Evolutionary conservation across 2,113 vertebrate genomes (phyloP).

Genomic region (Ariopsis seemanni): DNA sequence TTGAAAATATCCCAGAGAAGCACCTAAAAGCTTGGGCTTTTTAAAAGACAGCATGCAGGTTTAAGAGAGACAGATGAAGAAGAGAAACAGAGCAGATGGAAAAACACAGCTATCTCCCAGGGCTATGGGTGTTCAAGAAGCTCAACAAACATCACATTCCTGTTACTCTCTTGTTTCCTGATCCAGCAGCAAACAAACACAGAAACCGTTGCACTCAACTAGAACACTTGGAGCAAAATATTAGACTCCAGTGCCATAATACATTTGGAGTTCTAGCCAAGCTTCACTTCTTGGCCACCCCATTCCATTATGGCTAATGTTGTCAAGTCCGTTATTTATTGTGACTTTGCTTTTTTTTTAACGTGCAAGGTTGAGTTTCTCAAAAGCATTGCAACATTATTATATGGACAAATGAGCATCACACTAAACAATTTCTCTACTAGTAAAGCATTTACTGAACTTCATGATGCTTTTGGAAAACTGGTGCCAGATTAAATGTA

Average conservation of each 20-base stretch:
- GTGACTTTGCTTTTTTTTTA: neutral
- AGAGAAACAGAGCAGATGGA: slow-evolving; percentile 1
- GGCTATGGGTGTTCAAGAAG: neutral
- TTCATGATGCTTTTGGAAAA: neutral
- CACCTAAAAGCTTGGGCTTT: neutral
- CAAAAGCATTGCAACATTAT: neutral
- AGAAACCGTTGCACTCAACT: slow-evolving; percentile 3
- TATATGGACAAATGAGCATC: neutral
- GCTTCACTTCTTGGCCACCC: neutral
- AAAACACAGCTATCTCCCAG: neutral
- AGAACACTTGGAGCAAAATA: neutral
- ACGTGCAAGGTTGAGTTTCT: neutral
- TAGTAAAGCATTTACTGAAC: neutral
- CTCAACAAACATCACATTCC: slow-evolving; percentile 10
- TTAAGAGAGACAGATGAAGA: slow-evolving; percentile 1
- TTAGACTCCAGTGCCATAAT: neutral
- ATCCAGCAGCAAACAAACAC: neutral
- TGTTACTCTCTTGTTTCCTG: neutral
- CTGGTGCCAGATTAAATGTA: neutral
- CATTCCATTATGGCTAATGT: neutral
- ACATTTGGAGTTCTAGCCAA: neutral
- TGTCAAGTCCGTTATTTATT: neutral
- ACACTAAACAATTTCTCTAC: neutral
- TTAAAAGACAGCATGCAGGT: neutral
- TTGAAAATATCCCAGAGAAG: neutral